Evolutionary conservation across 2,888 invertebrate species (phyloP), one percentile per base, ranked within the genome.

Genomic region (Tenthredo distinguenda): DNA sequence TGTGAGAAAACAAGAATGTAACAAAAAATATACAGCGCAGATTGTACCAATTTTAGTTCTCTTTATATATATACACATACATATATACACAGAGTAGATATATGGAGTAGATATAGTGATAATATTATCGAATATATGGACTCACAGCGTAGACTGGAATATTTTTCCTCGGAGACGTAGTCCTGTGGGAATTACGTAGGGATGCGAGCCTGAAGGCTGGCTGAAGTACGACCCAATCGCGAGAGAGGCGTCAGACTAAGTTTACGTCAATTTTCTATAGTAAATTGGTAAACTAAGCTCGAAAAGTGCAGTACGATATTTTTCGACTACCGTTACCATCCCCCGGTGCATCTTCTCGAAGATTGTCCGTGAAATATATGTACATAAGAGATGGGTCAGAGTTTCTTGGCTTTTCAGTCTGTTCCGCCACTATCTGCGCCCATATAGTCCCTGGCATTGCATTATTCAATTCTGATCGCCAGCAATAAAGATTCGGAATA

Each of bases 381-480:
- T 81, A 62, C 40, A 31, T 81, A 62, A 79, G 15, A 12, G 31
- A 37, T n/a, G 40, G 83, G 83, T 83, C 68, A 83, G 68, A 83
- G 68, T 83, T 71, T 50, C 47, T 34, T 50, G 31, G 83, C 68
- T 83, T 83, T 71, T 83, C 83, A 68, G 68, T 68, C 31, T 83
- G 65, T 83, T 68, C 43, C 83, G 68, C 31, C 18, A 50, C 47
- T 71, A 68, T 31, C 68, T 43, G 43, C n/a, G n/a, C 9, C 40
- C 43, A 12, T 74, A 74, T 87, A 81, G 34, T 74, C 58, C 65
- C 31, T 82, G 65, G 86, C 88, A 88, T 89, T 91, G 91, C 91
- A 91, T 91, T 91, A 91, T 91, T 91, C 91, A 91, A 90, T 91
- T 91, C 89, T 89, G 91, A 91, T 90, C 89, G 89, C 87, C 86